phyloP scores from a whole-genome alignment of 2,113 vertebrate species.

The Octodon degus region DNA sequence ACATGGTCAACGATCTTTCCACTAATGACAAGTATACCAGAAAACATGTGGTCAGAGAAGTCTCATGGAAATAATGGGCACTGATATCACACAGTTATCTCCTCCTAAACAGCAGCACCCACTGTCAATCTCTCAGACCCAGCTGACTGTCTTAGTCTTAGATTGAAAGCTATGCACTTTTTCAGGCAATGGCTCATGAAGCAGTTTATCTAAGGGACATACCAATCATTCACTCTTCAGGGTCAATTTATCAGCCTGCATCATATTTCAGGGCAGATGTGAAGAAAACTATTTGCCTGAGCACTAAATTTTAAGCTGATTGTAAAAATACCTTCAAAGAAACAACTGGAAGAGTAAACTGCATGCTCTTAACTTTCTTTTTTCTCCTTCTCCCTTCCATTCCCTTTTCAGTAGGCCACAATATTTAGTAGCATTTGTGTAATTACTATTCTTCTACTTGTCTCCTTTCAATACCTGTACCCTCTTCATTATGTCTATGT shows the following conservation, averaged over 20 bases:
- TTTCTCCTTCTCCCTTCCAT: no score
- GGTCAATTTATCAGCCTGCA: neutral
- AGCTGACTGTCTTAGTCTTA: neutral
- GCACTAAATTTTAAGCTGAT: neutral
- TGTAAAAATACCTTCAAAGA: conserved; percentile 9
- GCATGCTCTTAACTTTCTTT: neutral
- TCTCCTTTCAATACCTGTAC: neutral
- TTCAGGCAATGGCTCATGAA: neutral
- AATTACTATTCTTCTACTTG: neutral
- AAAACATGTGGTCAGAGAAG: neutral
- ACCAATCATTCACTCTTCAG: neutral
- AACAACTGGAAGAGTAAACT: neutral
- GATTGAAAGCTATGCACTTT: neutral
- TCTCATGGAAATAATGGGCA: neutral
- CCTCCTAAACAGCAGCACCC: neutral
- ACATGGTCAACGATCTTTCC: neutral
- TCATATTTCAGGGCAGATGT: conserved; percentile 19
- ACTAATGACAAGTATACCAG: neutral
- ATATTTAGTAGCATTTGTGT: neutral
- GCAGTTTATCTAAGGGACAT: neutral
- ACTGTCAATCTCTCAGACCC: neutral
- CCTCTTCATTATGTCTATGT: neutral
- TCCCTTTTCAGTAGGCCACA: neutral
- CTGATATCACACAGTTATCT: neutral
- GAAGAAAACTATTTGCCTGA: conserved; percentile 1